These are phyloP conservation scores for Cheilosia vulpina DNA, from an alignment of 2,888 invertebrate species.

Conservation along the genomic window DNA sequence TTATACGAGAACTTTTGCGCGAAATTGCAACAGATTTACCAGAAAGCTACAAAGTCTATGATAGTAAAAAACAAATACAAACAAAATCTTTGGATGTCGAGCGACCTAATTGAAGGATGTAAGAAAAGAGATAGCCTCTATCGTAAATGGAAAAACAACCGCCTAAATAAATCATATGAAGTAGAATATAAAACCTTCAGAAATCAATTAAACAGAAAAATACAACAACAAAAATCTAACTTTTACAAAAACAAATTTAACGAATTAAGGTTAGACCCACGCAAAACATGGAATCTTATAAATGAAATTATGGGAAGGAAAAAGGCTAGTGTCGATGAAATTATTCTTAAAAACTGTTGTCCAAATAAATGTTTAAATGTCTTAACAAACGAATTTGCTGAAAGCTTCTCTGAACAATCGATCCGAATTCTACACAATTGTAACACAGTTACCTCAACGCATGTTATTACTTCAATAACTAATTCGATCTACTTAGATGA, in stretches of 20 bases:
- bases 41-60: slow-evolving; percentile 5
- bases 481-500: not conserved
- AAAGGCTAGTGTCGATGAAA: slow-evolving; percentile 1
- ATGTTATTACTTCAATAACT: not conserved
- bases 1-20: not conserved
- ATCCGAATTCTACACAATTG: not conserved
- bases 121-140: slow-evolving; percentile 1
- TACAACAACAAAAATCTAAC: not conserved
- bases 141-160: slow-evolving; percentile 19
- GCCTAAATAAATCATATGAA: not conserved
- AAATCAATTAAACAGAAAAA: slow-evolving; percentile 10
- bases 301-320: slow-evolving; percentile 7
- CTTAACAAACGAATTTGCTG: slow-evolving; percentile 1
- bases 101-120: not conserved
- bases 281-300: not conserved
- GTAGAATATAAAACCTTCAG: not conserved
- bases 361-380: not conserved
- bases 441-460: not conserved
- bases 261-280: slow-evolving; percentile 1
- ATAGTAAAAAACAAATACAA: not conserved
- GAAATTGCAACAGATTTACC: slow-evolving; percentile 6
- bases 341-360: not conserved
- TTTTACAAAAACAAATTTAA: slow-evolving; percentile 21
- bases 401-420: not conserved
- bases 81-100: slow-evolving; percentile 7